Evolutionary conservation across 2,797 vertebrate genomes (phyloP), one percentile per base, ranked within the genome.

Genomic region (Enteromius trimaculatus): DNA sequence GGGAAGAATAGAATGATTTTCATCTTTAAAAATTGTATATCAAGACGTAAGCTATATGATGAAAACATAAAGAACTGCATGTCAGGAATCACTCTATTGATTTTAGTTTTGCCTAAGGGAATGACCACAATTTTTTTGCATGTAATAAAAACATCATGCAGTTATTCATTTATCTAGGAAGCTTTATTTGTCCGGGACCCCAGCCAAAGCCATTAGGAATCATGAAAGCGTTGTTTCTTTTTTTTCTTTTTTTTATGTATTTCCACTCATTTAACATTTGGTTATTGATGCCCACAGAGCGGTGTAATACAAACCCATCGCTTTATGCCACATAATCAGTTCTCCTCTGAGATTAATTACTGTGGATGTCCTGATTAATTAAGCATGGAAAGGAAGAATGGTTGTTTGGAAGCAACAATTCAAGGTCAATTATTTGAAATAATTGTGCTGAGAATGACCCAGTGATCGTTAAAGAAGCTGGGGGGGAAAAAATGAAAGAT

Each of bases 361-460:
- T 62, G 58, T 85, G 75, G 71, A 81, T 84, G 85, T 87, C 84
- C 72, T 85, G 81, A 85, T 88, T 86, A 85, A 88, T 88, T 86
- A 70, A 49, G 78, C 58, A 51, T 19, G 62, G 82, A 86, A 62
- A 21, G 26, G 58, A 84, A 75, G 58, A 81, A 79, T 31, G 26
- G 79, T 84, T 86, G 42, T 82, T 78, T 84, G 77, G 76, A 55
- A 65, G 58, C 65, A 79, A 85, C 58, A 85, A 80, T 88, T 88
- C 83, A 81, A 89, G 89, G 88, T 90, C 86, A 89, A 74, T 90
- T 88, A 90, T 72, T 84, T 88, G 88, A 92, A 88, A 87, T 91
- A 92, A 92, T 86, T 93, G 90, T 88, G 88, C 90, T 89, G 88
- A 86, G 89, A 87, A 84, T 89, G 89, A 88, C 90, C 90, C 91